Percentiles rank a stretch among this genome's conserved stretches.
Conservation (phyloP, 2,113 vertebrate species). For the Centrocercus urophasianus region DNA sequence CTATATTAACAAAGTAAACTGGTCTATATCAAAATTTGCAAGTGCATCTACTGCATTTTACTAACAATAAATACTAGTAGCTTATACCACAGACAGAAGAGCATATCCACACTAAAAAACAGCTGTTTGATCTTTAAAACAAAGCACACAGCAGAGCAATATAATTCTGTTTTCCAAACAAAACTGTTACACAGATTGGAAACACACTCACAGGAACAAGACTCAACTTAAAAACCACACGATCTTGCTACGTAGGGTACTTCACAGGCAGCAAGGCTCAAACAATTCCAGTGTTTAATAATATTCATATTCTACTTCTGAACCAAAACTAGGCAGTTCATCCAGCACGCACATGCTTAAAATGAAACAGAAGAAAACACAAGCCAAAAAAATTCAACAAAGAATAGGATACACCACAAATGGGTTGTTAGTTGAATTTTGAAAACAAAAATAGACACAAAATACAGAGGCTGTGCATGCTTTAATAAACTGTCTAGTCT, state of each 20-base stretch:
- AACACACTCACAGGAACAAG: slow-evolving; percentile 3
- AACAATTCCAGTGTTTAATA: slow-evolving; percentile 46
- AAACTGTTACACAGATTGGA: not conserved
- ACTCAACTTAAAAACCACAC: slow-evolving; percentile 20
- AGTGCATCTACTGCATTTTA: not conserved
- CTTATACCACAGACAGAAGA: not conserved
- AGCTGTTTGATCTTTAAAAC: not conserved
- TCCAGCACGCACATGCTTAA: slow-evolving; percentile 89
- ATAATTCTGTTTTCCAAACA: not conserved
- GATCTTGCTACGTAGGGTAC: slow-evolving; percentile 19
- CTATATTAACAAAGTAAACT: not conserved
- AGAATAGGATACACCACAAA: slow-evolving; percentile 76
- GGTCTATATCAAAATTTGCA: not conserved
- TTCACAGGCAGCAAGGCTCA: slow-evolving; percentile 30
- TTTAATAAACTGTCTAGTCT: slow-evolving; percentile 82
- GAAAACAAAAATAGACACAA: slow-evolving; percentile 62
- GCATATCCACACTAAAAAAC: not conserved
- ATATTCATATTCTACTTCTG: slow-evolving; percentile 17
- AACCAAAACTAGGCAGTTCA: slow-evolving; percentile 86
- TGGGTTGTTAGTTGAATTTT: slow-evolving; percentile 73
- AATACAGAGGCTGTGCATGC: slow-evolving; percentile 84
- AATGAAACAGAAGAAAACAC: slow-evolving; percentile 43
- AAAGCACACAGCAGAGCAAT: not conserved
- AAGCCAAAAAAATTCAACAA: slow-evolving; percentile 67
- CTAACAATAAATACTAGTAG: not conserved